These are phyloP conservation scores for Caerostris darwini DNA, from an alignment of 1,140 invertebrate genomes.

Conservation along the genomic window DNA sequence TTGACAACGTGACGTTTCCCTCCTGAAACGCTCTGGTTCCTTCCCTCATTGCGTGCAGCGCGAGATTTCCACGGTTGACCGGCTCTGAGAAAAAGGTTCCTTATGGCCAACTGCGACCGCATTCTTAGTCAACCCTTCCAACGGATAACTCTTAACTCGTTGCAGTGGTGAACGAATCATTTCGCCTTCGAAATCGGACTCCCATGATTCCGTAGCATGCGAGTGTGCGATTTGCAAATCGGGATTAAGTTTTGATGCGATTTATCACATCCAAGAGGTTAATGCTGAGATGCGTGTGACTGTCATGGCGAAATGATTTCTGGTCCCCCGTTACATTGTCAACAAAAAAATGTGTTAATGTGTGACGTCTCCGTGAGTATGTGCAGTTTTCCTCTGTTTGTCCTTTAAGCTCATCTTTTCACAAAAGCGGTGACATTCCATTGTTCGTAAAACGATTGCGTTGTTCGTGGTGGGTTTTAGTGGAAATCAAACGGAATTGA, in stretches of 20 bases:
- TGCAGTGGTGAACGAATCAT: not conserved
- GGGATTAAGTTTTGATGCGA: not conserved
- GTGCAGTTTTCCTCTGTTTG: not conserved
- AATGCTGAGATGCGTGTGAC: not conserved
- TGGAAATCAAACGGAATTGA: not conserved
- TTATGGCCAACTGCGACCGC: constrained; percentile 3
- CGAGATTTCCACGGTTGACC: constrained; percentile 40
- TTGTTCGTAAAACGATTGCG: not conserved
- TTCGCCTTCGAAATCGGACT: constrained; percentile 15
- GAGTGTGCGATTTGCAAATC: not conserved
- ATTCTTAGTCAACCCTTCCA: constrained; percentile 33
- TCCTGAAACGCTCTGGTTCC: constrained; percentile 55
- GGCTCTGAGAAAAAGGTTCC: constrained; percentile 55
- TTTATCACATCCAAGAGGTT: not conserved
- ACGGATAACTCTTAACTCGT: constrained; percentile 7
- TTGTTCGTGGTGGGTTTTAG: not conserved
- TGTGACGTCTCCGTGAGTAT: not conserved
- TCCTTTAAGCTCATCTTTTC: not conserved
- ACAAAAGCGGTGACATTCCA: not conserved
- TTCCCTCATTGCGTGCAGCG: not conserved
- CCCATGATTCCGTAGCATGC: not conserved
- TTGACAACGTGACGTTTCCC: constrained; percentile 42
- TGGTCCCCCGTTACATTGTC: not conserved
- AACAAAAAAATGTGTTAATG: not conserved
- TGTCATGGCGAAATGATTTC: constrained; percentile 15